Conservation (phyloP, 2,797 vertebrate genomes). For the Percopsis omiscomaycus region DNA sequence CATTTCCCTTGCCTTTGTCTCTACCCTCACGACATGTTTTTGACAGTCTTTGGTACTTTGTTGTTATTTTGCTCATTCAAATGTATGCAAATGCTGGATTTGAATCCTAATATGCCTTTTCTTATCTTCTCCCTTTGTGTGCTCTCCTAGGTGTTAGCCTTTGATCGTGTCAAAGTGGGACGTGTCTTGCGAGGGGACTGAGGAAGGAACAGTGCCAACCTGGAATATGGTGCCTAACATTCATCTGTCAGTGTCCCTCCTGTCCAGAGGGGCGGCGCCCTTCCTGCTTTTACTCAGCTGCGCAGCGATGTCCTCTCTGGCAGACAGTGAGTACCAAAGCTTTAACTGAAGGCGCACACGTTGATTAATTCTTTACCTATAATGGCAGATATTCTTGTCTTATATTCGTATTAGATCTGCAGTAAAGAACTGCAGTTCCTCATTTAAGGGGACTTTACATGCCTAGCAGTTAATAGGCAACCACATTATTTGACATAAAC, state of each 20-base stretch:
- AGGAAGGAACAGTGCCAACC: slow-evolving; percentile 81
- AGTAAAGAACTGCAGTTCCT: neutral
- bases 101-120: slow-evolving; percentile 61
- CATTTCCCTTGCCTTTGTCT: slow-evolving; percentile 37
- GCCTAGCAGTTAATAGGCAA: slow-evolving; percentile 18
- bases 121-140: slow-evolving; percentile 58
- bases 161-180: slow-evolving; percentile 80
- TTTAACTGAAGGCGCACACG: neutral
- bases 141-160: slow-evolving; percentile 78
- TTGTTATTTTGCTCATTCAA: slow-evolving; percentile 61
- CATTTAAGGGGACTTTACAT: slow-evolving; percentile 11
- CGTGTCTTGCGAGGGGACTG: slow-evolving; percentile 75
- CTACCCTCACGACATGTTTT: slow-evolving; percentile 33
- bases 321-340: slow-evolving; percentile 85
- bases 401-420: no score
- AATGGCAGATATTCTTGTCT: no score
- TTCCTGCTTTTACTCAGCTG: slow-evolving; percentile 81
- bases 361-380: no score
- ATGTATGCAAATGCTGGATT: slow-evolving; percentile 69
- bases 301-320: slow-evolving; percentile 78
- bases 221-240: slow-evolving; percentile 89
- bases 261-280: slow-evolving; percentile 74
- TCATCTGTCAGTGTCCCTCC: slow-evolving; percentile 76
- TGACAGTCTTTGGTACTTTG: slow-evolving; percentile 47
- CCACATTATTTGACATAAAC: slow-evolving; percentile 19